phyloP scores from a whole-genome alignment of 2,888 invertebrate species.

The Sphaerophoria rueppellii region DNA sequence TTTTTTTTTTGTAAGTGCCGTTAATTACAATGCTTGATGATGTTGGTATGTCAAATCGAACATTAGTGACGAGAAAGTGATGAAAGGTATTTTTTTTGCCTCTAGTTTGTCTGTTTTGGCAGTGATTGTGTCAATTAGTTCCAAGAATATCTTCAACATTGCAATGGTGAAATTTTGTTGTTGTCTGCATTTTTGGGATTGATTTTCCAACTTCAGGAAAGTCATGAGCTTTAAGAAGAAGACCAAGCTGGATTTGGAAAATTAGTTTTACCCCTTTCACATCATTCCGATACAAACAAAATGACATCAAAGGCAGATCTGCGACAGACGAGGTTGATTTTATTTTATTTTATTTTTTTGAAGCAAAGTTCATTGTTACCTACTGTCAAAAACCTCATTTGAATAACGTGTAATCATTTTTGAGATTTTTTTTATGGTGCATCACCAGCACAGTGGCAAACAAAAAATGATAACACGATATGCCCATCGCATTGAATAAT shows the following conservation, averaged over 20 bases:
- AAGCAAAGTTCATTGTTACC: too few species aligned
- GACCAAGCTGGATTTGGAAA: neutral
- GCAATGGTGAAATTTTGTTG: neutral
- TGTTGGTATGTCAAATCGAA: neutral
- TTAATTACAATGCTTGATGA: conserved; percentile 35
- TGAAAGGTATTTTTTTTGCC: conserved; percentile 8
- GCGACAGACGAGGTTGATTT: too few species aligned
- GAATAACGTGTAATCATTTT: too few species aligned
- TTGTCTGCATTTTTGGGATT: neutral
- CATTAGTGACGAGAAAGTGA: conserved; percentile 50
- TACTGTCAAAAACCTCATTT: too few species aligned
- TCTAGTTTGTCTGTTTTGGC: neutral
- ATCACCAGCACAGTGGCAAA: too few species aligned
- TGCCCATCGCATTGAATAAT: too few species aligned
- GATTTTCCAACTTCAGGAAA: neutral
- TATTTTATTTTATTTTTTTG: too few species aligned
- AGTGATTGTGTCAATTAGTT: conserved; percentile 7
- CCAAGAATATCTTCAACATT: conserved; percentile 4
- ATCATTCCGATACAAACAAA: too few species aligned
- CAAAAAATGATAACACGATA: too few species aligned
- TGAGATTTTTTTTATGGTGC: too few species aligned
- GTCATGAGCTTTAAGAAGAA: too few species aligned
- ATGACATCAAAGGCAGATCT: too few species aligned
- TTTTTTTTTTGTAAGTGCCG: conserved; percentile 43
- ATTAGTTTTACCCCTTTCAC: neutral